These are phyloP conservation scores for Umimayanthus kanabou DNA, from an alignment of 92 coral and sea anemone species.

Conservation along the genomic window DNA sequence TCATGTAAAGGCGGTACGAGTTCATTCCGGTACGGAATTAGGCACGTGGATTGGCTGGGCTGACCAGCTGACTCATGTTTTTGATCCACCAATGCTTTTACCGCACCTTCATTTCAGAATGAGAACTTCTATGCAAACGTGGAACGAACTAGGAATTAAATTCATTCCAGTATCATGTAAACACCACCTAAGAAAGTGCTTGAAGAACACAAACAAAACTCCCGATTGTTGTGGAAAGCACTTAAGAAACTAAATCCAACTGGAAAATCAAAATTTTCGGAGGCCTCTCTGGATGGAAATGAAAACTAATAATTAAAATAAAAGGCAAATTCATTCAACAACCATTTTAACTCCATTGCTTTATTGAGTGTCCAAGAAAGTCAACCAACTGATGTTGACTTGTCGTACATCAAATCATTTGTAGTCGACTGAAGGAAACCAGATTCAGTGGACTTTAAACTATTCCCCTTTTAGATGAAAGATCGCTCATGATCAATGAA, in stretches of 20 bases:
- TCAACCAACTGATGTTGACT: neutral
- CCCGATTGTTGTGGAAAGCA: conserved; percentile 17
- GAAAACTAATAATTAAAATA: neutral
- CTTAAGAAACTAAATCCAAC: conserved; percentile 23
- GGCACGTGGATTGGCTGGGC: too few relatives aligned
- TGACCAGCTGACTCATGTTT: too few relatives aligned
- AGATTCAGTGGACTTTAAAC: neutral
- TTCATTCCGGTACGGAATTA: too few relatives aligned
- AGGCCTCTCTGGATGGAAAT: neutral
- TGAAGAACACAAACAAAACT: neutral
- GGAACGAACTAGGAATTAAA: too few relatives aligned
- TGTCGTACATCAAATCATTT: neutral
- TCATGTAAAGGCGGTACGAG: too few relatives aligned
- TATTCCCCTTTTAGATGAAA: neutral
- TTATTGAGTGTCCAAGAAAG: neutral
- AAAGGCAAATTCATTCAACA: conserved; percentile 21
- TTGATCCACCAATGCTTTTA: too few relatives aligned
- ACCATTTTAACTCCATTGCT: conserved; percentile 28
- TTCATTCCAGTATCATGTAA: neutral
- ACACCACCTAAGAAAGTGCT: neutral
- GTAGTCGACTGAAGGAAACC: neutral
- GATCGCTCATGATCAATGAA: neutral
- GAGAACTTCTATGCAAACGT: too few relatives aligned
- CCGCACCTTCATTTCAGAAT: too few relatives aligned
- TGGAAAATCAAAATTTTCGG: conserved; percentile 1